Evolutionary conservation across 1,140 invertebrate genomes (phyloP), one percentile per base, ranked within the genome.

Genomic region (Lepidurus apus): DNA sequence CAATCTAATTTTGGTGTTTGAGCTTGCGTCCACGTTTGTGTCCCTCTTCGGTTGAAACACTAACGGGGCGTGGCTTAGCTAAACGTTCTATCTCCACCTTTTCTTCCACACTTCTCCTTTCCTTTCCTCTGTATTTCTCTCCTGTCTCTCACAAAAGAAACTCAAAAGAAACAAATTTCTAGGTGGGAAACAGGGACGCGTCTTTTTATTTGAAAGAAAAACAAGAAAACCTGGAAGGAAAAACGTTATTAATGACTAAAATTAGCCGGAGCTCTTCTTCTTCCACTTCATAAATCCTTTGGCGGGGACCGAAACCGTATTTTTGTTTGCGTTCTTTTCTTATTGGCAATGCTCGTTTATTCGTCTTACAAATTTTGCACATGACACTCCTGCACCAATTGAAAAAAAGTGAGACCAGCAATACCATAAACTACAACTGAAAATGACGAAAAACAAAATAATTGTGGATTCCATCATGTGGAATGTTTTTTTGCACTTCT

Each of bases 171-270:
- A 4, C 17, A 65, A 21, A 1, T 21, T 65, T 65, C 53, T 21
- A 65, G 53, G 53, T 13, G 53, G 13, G 3, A 65, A 65, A 65
- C 13, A 1, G 21, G 9, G 17, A 65, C 13, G 53, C 7, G 21
- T 4, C 13, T 65, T 65, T 5, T 43, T 65, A 7, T 65, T 65
- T 5, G 4, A 65, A 21, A 65, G 6, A 13, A 17, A 9, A 17
- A 21, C n/a, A 65, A n/a, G 17, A 13, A n/a, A 13, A 65, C 53
- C 17, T 65, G 21, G 53, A 65, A 65, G 13, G 53, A 65, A 21
- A 65, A 65, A 65, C 53, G 17, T 65, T 65, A 65, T 65, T 65
- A 65, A 65, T 65, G 53, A 65, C 53, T 65, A 65, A 65, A 65
- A 65, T 65, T 65, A 65, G 53, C 53, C 21, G 53, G 53, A 65